Evolutionary conservation across 2,113 vertebrate species (phyloP).

Genomic region (Panthera tigris): DNA sequence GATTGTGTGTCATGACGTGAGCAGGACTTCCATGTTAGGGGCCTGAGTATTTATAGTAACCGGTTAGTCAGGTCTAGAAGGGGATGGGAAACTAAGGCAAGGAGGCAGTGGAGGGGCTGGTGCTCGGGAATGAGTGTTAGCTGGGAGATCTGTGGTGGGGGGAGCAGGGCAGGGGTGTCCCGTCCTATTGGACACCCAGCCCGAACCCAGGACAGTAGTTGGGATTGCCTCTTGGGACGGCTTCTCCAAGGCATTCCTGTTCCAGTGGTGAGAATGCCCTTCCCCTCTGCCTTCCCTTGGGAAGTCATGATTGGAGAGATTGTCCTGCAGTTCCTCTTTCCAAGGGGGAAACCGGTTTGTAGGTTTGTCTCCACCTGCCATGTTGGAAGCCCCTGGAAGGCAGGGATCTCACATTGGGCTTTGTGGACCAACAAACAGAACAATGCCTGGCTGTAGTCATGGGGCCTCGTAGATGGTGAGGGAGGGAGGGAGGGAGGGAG

Average conservation of each 20-base stretch:
- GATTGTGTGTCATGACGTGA: not conserved
- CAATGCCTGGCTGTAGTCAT: not conserved
- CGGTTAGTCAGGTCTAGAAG: not conserved
- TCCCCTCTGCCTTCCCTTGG: too few species aligned
- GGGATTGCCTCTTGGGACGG: not conserved
- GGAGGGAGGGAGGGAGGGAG: too few species aligned
- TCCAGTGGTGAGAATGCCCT: rapidly evolving
- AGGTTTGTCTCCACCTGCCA: not conserved
- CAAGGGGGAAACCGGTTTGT: not conserved
- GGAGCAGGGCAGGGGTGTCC: not conserved
- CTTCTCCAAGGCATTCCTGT: not conserved
- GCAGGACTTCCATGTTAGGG: not conserved
- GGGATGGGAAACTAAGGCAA: not conserved
- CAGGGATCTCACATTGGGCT: not conserved
- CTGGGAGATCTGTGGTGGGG: not conserved
- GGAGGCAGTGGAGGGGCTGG: not conserved
- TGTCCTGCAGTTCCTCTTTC: not conserved
- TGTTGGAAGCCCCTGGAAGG: not conserved
- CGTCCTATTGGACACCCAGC: rapidly evolving
- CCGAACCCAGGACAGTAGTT: not conserved
- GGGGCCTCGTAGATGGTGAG: not conserved
- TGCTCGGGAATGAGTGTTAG: not conserved
- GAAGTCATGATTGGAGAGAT: not conserved
- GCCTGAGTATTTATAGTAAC: not conserved
- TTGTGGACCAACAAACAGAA: not conserved